Evolutionary conservation across 2,797 vertebrate genomes (phyloP).

Genomic region (Gorsachius magnificus): DNA sequence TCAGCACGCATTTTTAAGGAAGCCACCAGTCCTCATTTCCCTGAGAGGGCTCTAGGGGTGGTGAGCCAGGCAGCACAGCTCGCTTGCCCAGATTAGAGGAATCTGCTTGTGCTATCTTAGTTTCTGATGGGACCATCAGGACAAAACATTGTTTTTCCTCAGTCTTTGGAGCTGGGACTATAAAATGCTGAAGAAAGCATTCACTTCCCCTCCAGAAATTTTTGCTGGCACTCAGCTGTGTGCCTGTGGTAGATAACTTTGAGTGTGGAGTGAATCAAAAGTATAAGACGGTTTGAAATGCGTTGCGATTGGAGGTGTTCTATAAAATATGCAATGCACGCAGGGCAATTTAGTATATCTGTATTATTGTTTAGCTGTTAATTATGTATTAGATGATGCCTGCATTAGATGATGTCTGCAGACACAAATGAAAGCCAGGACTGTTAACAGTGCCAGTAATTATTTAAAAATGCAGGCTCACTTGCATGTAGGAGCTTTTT

Average conservation of each 20-base stretch:
- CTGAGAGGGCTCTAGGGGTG: neutral
- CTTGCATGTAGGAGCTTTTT: neutral
- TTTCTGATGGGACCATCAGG: neutral
- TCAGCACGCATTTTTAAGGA: neutral
- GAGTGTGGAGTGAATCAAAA: neutral
- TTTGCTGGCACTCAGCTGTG: neutral
- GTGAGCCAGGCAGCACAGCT: neutral
- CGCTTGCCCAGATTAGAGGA: neutral
- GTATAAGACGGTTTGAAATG: neutral
- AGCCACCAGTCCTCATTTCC: neutral
- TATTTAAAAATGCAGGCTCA: slow-evolving; percentile 7
- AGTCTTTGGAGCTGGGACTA: neutral
- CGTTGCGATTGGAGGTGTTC: neutral
- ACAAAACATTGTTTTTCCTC: neutral
- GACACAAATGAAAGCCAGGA: neutral
- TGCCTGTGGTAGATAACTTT: neutral
- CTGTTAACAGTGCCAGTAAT: slow-evolving; percentile 34
- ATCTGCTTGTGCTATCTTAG: neutral
- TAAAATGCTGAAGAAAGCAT: neutral
- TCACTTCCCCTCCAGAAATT: neutral
- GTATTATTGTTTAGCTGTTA: neutral
- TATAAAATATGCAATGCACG: neutral
- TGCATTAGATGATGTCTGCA: slow-evolving; percentile 2
- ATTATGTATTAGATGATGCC: neutral
- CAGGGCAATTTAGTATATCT: neutral